Base-by-base conservation (phyloP, 2,113 vertebrate species). In the Brachyhypopomus occidentalis region DNA sequence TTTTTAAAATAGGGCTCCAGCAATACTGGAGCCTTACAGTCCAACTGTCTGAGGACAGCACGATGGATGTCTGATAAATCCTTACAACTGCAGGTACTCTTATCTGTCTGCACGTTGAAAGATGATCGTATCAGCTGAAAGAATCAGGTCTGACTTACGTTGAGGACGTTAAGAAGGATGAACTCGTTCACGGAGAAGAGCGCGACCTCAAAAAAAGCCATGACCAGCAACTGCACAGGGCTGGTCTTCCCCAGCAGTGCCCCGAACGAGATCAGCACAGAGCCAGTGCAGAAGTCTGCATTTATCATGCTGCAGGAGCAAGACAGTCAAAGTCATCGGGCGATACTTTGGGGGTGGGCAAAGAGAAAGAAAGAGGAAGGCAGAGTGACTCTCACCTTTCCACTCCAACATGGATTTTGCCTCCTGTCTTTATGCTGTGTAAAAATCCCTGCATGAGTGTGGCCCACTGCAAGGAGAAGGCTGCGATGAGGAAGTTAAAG, bases 401-500 rank as follows among this genome's bases (percentile, higher is more conserved):
- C 60, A 96, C 85, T 0, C 95, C 93, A 1, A 96, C 62, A 0
- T 92, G 88, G 85, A 99, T 96, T 86, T 96, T 95, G 77, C 95
- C 91, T 0, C 9, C 79, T 5, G 45, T 52, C 45, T 92, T 85
- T 87, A 94, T 80, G 25, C 90, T 94, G 9, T 95, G 89, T 0
- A 97, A 73, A 81, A 96, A 94, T 0, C 96, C 97, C 88, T 97
- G 97, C 90, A 95, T 90, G 25, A 98, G 92, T 0, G 96, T 86
- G 2, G 96, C 94, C 97, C 96, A 98, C 91, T 99, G 97, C 83
- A 97, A 86, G 45, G 94, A 62, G 0, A 98, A 95, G 48, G 96
- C 92, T 0, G 93, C 89, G 0, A 95, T 71, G 72, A 98, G 94
- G 89, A 99, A 94, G 93, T 94, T 97, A 89, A 92, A 93, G 82